phyloP scores from a whole-genome alignment of 2,797 vertebrate species.

The Alauda arvensis region DNA sequence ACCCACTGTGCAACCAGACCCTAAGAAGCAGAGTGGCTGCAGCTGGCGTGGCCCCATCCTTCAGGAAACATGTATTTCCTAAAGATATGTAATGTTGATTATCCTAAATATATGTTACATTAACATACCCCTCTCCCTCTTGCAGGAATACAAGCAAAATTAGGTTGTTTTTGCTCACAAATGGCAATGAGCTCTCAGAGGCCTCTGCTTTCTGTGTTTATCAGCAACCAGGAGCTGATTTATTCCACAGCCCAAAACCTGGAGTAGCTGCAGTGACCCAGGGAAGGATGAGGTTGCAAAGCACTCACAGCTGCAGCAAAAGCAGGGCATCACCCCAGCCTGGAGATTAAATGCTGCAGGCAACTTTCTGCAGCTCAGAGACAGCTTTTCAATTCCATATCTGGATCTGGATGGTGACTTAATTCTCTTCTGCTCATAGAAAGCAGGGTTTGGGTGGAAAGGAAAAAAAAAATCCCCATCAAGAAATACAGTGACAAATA shows the following conservation, averaged over 20 bases:
- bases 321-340: background rate
- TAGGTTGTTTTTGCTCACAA: background rate
- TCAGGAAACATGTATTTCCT: background rate
- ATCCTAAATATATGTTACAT: background rate
- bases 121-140: background rate
- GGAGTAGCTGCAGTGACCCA: background rate
- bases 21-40: background rate
- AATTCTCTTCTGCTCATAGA: background rate
- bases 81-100: background rate
- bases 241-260: background rate
- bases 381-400: background rate
- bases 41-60: background rate
- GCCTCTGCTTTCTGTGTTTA: background rate
- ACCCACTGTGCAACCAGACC: fast-evolving
- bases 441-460: background rate
- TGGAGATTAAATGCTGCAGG: background rate
- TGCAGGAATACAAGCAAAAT: background rate
- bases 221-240: background rate
- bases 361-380: background rate
- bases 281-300: background rate
- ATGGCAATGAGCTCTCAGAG: fast-evolving
- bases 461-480: background rate
- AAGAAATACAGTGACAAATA: background rate
- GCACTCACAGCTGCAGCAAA: background rate
- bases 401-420: background rate